A percentile compares a stretch with the other conserved stretches of the same genome.
Evolutionary conservation across 2,888 invertebrate species (phyloP).

Genomic region (Eupithecia pulchellata): DNA sequence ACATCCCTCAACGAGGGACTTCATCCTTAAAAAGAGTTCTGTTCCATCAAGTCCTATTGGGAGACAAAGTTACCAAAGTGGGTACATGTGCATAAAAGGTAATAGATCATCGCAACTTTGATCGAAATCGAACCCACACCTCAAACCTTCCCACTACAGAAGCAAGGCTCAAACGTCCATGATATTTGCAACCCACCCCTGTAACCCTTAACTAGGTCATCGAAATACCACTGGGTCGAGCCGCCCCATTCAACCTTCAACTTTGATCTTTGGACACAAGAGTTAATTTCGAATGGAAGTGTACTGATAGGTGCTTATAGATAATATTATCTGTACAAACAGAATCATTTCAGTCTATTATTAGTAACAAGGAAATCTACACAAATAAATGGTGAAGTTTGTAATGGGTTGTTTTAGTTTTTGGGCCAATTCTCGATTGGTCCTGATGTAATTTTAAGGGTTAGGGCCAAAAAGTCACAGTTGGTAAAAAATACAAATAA

Average conservation of each 20-base stretch:
- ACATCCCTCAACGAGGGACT: no score
- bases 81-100: no score
- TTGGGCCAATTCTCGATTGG: no score
- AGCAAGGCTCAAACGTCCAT: constrained; percentile 3
- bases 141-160: neutral
- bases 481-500: no score
- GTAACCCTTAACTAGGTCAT: constrained; percentile 51
- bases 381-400: no score
- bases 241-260: constrained; percentile 23
- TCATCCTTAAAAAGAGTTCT: no score
- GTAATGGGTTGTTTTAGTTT: no score
- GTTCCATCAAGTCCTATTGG: no score
- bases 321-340: constrained; percentile 7
- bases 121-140: neutral
- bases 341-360: constrained; percentile 1
- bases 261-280: constrained; percentile 17
- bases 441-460: no score
- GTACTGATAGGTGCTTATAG: neutral
- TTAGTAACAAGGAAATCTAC: neutral
- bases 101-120: no score
- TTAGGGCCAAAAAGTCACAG: no score
- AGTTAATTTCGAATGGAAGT: constrained; percentile 1
- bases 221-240: constrained; percentile 60
- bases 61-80: no score
- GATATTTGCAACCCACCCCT: neutral